Percentiles rank a stretch among this genome's conserved stretches.
Conservation (phyloP, 2,888 invertebrate genomes). For the Phytoseiulus persimilis region DNA sequence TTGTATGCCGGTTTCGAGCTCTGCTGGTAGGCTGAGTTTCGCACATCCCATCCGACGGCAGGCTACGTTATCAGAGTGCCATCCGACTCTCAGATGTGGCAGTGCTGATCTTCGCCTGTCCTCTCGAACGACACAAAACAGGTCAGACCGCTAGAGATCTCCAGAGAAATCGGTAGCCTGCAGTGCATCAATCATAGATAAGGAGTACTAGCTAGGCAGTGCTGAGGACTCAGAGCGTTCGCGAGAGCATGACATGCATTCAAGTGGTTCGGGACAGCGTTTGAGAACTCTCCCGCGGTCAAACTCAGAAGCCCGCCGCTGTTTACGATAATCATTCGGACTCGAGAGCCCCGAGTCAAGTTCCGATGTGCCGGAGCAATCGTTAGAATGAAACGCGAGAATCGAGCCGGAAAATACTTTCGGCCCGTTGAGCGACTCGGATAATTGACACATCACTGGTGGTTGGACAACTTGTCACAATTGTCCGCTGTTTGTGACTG, state of each 20-base stretch:
- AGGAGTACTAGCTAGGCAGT: not conserved
- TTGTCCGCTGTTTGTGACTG: too few species aligned
- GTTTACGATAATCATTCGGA: too few species aligned
- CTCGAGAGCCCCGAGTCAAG: too few species aligned
- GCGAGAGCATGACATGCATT: not conserved
- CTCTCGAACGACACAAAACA: not conserved
- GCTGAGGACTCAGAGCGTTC: not conserved
- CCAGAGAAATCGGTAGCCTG: not conserved
- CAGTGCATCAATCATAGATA: not conserved
- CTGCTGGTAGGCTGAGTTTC: not conserved
- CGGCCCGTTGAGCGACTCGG: too few species aligned
- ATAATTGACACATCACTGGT: too few species aligned
- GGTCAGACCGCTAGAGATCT: not conserved
- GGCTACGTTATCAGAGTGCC: not conserved
- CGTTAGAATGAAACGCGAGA: too few species aligned
- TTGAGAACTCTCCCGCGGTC: too few species aligned
- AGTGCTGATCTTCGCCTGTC: not conserved
- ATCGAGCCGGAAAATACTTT: too few species aligned
- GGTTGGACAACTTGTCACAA: too few species aligned
- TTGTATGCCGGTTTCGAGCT: not conserved
- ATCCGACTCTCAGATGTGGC: not conserved
- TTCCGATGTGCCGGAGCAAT: too few species aligned
- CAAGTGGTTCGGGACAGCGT: not conserved
- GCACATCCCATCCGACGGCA: not conserved
- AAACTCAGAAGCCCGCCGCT: too few species aligned